These are phyloP conservation scores for Mylabris sibirica DNA, from an alignment of 2,888 invertebrate genomes.

Conservation along the genomic window DNA sequence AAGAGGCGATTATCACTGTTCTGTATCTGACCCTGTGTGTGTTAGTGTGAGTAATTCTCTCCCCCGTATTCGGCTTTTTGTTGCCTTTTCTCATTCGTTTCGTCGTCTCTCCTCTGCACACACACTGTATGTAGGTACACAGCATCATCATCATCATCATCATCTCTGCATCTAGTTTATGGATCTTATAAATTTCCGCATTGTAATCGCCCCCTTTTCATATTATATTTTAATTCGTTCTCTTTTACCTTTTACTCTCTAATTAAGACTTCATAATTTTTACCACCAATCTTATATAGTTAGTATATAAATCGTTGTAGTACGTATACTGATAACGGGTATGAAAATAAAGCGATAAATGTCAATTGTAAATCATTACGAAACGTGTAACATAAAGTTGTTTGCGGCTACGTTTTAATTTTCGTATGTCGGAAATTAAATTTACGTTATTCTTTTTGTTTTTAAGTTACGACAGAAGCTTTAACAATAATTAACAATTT, in stretches of 20 bases:
- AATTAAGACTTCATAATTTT: conserved; percentile 58
- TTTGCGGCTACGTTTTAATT: conserved; percentile 7
- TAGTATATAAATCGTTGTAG: conserved; percentile 31
- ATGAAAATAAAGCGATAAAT: conserved; percentile 31
- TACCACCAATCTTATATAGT: conserved; percentile 31
- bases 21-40: conserved; percentile 44
- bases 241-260: conserved; percentile 44
- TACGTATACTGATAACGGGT: conserved; percentile 16
- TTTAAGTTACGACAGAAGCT: background rate
- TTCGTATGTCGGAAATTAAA: conserved; percentile 8
- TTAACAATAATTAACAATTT: conserved; percentile 3
- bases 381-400: conserved; percentile 1
- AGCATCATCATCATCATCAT: conserved; percentile 29
- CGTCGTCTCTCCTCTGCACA: background rate
- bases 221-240: conserved; percentile 24
- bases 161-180: conserved; percentile 44
- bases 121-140: background rate
- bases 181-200: conserved; percentile 43
- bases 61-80: conserved; percentile 15
- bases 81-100: background rate
- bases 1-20: conserved; percentile 40
- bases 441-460: background rate
- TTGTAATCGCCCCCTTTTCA: conserved; percentile 35
- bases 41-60: conserved; percentile 7
- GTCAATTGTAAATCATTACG: conserved; percentile 30